Base-by-base conservation (phyloP, 2,113 vertebrate genomes). In the Thunnus maccoyii region DNA sequence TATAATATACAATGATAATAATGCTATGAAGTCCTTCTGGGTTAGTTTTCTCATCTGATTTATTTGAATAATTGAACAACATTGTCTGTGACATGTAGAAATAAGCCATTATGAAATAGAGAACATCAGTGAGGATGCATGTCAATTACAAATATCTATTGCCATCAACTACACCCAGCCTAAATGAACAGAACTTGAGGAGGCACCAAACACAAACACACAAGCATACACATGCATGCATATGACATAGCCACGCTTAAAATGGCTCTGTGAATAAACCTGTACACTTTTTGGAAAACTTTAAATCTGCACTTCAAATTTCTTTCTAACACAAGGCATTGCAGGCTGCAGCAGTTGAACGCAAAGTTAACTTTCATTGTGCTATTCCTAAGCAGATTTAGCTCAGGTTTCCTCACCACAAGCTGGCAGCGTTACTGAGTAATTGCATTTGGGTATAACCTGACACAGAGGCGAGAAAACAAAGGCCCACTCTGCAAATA, bases 401-500 rank as follows among this genome's bases (percentile, higher is more conserved):
- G 61, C n/a, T 79, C 57, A 63, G 9, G 18, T 58, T 80, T 79
- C 56, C 52, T 60, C 5, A 20, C 5, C 3, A 36, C 12, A 54
- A 36, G 54, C n/a, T 13, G n/a, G 20, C 72, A 66, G 47, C 11
- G 0, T 4, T 20, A 36, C 32, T 55, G 14, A 48, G 10, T n/a
- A 60, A 79, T 60, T 32, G 15, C n/a, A 78, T 60, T 25, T 70
- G 30, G 9, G n/a, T 62, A 64, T 56, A 80, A 87, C 5, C 18
- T 44, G 56, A 64, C 51, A 82, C 47, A 12, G 60, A 58, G 46
- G 41, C 18, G 9, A 61, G 9, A 57, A 83, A 22, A 79, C 61
- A 80, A 78, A 67, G 62, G 17, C 16, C 20, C 44, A 71, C 1
- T 62, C 48, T 64, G 70, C 57, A 67, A 82, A 82, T 82, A 32